phyloP scores from a whole-genome alignment of 2,888 invertebrate species.

The Barypeithes pellucidus region DNA sequence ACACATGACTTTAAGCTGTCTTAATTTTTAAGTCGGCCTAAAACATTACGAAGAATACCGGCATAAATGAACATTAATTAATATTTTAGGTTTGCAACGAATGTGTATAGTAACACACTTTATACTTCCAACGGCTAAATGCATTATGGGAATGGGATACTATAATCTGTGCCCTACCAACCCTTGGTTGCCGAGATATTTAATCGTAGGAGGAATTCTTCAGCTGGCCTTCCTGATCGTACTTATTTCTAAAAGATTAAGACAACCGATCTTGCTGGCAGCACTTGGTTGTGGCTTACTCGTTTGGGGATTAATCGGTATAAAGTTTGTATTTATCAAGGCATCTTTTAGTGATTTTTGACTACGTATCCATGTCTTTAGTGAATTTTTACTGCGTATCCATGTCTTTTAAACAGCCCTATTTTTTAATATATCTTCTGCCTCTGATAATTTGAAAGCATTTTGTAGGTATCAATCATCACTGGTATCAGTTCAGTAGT shows the following conservation, averaged over 20 bases:
- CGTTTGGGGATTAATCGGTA: conserved; percentile 50
- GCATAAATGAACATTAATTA: no score
- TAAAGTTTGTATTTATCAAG: conserved; percentile 2
- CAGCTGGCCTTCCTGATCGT: conserved; percentile 49
- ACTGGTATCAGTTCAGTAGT: no score
- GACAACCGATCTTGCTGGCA: conserved; percentile 25
- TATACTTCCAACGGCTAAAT: conserved; percentile 43
- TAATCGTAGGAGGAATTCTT: conserved; percentile 45
- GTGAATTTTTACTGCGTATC: no score
- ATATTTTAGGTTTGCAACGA: conserved; percentile 44
- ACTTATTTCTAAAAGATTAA: conserved; percentile 35
- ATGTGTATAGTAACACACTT: conserved; percentile 41
- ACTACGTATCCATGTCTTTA: no score
- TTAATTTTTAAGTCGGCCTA: no score
- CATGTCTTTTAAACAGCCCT: no score
- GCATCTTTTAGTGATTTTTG: no score
- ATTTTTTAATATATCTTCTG: no score
- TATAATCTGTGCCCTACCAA: conserved; percentile 46
- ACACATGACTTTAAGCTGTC: no score
- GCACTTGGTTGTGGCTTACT: conserved; percentile 28
- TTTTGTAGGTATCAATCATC: no score
- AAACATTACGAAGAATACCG: no score
- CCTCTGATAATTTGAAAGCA: no score
- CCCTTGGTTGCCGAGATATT: conserved; percentile 46
- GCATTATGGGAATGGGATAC: conserved; percentile 38